Base-by-base conservation (phyloP, 2,888 invertebrate genomes). In the Metalampra italica region DNA sequence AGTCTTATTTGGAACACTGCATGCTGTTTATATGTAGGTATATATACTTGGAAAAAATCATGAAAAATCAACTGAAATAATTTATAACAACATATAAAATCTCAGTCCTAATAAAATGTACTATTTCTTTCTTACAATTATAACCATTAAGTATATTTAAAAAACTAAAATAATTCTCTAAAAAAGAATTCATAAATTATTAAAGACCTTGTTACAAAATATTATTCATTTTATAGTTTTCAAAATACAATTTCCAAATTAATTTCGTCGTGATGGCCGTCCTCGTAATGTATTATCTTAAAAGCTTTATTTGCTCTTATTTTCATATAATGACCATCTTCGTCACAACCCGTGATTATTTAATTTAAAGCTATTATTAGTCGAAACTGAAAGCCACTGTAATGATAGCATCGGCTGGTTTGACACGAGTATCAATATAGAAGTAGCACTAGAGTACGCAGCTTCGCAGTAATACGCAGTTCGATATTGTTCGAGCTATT, bases 401-500 rank as follows among this genome's bases (percentile, higher is more conserved):
- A 49, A 49, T 53, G 34, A 49, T 49, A 50, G 43, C 12, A 9
- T 30, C 29, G 11, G 45, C 7, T 3, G 13, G 11, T 12, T 32
- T 8, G 9, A 32, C 8, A 22, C 5, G 22, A 30, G 49, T 46
- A 50, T 46, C 46, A 42, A 50, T 43, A 34, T 40, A 38, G n/a
- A n/a, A n/a, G n/a, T n/a, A n/a, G n/a, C n/a, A n/a, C n/a, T n/a
- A n/a, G n/a, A 22, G 29, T 45, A 36, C 11, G 29, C 38, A 36
- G 36, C 5, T 36, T 36, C 36, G 14, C 13, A 14, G 29, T 45
- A 59, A 61, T 60, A 55, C 54, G 60, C 63, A 62, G 62, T 63
- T 51, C 59, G 60, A 37, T 37, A 36, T 14, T 65, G 62, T 59
- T 53, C 60, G 49, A 68, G 61, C 70, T 64, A 73, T 78, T 80